Percentiles rank a stretch among this genome's conserved stretches.
Evolutionary conservation across 2,797 vertebrate species (phyloP).

Genomic region (Geotria australis): DNA sequence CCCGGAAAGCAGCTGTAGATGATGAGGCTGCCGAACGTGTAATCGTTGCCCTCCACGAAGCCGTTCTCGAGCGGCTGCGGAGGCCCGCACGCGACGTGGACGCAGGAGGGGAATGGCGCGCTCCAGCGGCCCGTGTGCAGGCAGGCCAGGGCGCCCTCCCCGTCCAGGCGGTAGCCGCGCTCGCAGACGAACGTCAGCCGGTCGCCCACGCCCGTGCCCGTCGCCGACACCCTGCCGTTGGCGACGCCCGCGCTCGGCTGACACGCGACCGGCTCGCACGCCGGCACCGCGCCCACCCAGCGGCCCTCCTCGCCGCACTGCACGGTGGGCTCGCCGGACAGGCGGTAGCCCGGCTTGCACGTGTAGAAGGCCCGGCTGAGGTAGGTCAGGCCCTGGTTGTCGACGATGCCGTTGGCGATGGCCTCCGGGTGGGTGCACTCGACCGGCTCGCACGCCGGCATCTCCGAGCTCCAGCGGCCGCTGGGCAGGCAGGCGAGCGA

Average conservation of each 20-base stretch:
- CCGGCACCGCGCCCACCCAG: slow-evolving; percentile 58
- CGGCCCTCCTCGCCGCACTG: slow-evolving; percentile 62
- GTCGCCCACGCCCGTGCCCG: slow-evolving; percentile 42
- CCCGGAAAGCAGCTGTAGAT: slow-evolving; percentile 92
- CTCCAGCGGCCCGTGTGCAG: slow-evolving; percentile 50
- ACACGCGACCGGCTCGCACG: slow-evolving; percentile 60
- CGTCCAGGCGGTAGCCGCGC: slow-evolving; percentile 46
- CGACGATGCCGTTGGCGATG: slow-evolving; percentile 51
- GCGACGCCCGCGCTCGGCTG: slow-evolving; percentile 27
- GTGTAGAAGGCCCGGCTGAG: slow-evolving; percentile 73
- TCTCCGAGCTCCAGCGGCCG: slow-evolving; percentile 40
- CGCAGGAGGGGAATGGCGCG: slow-evolving; percentile 25
- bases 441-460: slow-evolving; percentile 61
- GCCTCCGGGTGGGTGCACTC: slow-evolving; percentile 74
- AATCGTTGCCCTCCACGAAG: slow-evolving; percentile 75
- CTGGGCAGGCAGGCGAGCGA: slow-evolving; percentile 29
- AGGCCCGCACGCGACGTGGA: slow-evolving; percentile 38
- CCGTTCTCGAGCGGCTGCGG: slow-evolving; percentile 63
- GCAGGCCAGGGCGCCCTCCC: slow-evolving; percentile 32
- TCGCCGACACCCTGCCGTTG: slow-evolving; percentile 34
- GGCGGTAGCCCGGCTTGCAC: slow-evolving; percentile 49
- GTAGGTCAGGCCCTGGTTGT: slow-evolving; percentile 79
- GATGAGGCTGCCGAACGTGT: slow-evolving; percentile 63
- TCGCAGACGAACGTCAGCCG: slow-evolving; percentile 39
- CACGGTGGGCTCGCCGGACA: slow-evolving; percentile 45